A percentile compares a stretch with the other conserved stretches of the same genome.
These are phyloP conservation scores for Eledona agricola DNA, from an alignment of 2,888 invertebrate genomes.

Conservation along the genomic window DNA sequence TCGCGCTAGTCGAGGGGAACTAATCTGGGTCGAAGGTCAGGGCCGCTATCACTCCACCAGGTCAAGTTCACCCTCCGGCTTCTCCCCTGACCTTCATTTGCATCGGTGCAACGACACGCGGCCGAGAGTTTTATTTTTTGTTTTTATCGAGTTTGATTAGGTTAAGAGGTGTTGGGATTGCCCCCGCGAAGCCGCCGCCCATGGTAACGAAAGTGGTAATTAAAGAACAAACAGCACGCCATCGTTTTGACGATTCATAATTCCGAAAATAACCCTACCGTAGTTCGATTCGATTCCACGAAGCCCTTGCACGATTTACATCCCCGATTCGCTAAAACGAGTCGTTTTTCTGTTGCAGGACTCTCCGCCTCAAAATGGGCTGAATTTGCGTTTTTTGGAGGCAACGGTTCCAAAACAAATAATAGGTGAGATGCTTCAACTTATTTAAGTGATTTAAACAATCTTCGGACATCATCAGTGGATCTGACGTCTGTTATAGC, in stretches of 20 bases:
- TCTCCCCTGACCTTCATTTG: slow-evolving; percentile 39
- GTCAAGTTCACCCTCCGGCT: slow-evolving; percentile 52
- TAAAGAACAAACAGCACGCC: slow-evolving; percentile 32
- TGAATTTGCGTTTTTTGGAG: slow-evolving; percentile 48
- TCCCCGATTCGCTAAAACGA: slow-evolving; percentile 3
- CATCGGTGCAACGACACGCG: slow-evolving; percentile 12
- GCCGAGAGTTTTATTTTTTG: neutral
- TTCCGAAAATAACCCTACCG: slow-evolving; percentile 19
- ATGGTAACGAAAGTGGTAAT: slow-evolving; percentile 27
- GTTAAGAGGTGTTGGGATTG: slow-evolving; percentile 8
- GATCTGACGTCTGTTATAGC: too few species aligned
- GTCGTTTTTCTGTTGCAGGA: slow-evolving; percentile 52
- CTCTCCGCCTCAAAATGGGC: slow-evolving; percentile 57
- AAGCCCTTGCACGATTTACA: too few species aligned
- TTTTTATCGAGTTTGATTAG: slow-evolving; percentile 1
- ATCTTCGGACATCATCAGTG: too few species aligned
- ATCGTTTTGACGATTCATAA: slow-evolving; percentile 21
- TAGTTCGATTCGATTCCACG: too few species aligned
- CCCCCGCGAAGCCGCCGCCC: slow-evolving; percentile 7
- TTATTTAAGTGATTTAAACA: too few species aligned
- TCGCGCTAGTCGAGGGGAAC: slow-evolving; percentile 41
- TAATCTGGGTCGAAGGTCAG: slow-evolving; percentile 52
- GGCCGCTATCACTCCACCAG: slow-evolving; percentile 48
- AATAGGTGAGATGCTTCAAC: slow-evolving; percentile 31
- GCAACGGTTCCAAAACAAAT: slow-evolving; percentile 29